Percentiles rank a stretch among this genome's conserved stretches.
phyloP scores from a whole-genome alignment of 2,888 invertebrate species.

The Trachelus iudaicus region DNA sequence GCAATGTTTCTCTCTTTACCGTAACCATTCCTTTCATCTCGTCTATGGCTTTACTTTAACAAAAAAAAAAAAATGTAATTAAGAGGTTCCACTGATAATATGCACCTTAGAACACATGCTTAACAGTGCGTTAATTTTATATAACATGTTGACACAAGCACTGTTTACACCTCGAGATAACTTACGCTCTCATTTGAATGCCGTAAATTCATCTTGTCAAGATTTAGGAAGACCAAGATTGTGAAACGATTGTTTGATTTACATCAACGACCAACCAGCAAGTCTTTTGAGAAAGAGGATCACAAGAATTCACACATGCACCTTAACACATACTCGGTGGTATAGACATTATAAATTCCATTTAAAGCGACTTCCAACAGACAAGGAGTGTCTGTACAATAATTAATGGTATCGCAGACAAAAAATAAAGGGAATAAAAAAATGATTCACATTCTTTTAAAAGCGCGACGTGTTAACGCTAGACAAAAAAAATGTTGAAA shows the following conservation, averaged over 20 bases:
- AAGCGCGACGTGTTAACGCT: no score
- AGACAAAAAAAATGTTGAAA: no score
- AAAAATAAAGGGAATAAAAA: no score
- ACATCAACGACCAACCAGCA: background rate
- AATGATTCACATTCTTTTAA: no score
- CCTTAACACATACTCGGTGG: background rate
- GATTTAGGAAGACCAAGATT: conserved; percentile 31
- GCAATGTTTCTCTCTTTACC: background rate
- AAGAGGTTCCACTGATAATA: conserved; percentile 11
- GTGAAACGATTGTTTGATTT: conserved; percentile 6
- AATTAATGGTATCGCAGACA: no score
- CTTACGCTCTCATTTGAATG: conserved; percentile 27
- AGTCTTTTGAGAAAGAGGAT: no score
- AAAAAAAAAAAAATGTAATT: conserved; percentile 33
- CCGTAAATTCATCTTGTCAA: conserved; percentile 42
- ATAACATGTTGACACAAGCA: conserved; percentile 35
- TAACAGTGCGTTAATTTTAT: conserved; percentile 25
- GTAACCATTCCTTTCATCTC: background rate
- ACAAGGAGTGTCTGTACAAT: no score
- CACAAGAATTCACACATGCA: background rate
- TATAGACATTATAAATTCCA: no score
- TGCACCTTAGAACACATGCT: background rate
- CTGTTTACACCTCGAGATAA: conserved; percentile 26
- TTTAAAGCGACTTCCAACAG: no score
- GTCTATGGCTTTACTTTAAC: background rate